Evolutionary conservation across 2,888 invertebrate genomes (phyloP).

Genomic region (Volucella zonaria): DNA sequence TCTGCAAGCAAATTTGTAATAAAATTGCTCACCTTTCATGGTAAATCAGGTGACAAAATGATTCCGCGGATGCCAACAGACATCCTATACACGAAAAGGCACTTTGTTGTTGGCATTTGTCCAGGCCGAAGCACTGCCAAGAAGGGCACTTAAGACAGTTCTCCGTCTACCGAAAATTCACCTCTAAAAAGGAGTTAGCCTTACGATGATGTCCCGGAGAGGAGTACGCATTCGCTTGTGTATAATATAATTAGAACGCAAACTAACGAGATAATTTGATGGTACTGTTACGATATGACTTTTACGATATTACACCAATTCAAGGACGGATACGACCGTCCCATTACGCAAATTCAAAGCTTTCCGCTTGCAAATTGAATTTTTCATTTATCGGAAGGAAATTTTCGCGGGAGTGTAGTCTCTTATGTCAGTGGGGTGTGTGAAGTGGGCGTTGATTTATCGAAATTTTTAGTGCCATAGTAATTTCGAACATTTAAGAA

Average conservation of each 20-base stretch:
- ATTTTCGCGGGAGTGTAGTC: background rate
- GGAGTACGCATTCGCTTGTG: background rate
- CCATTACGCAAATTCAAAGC: background rate
- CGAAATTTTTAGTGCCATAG: conserved; percentile 32
- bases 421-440: background rate
- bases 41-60: background rate
- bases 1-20: conserved; percentile 3
- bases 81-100: background rate
- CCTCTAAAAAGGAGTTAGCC: conserved; percentile 11
- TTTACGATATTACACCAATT: conserved; percentile 13
- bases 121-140: background rate
- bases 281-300: conserved; percentile 20
- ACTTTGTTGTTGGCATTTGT: conserved; percentile 8
- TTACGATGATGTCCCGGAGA: background rate
- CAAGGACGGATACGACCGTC: conserved; percentile 10
- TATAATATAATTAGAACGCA: conserved; percentile 44
- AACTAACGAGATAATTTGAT: conserved; percentile 36
- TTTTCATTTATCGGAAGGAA: conserved; percentile 12
- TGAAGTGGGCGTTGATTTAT: conserved; percentile 39
- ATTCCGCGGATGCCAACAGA: background rate
- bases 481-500: conserved; percentile 25
- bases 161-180: conserved; percentile 16
- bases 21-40: conserved; percentile 2
- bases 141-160: conserved; percentile 28
- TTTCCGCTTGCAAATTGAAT: conserved; percentile 19